A percentile compares a stretch with the other conserved stretches of the same genome.
Evolutionary conservation across 2,113 vertebrate species (phyloP).

Genomic region (Pithys albifrons): DNA sequence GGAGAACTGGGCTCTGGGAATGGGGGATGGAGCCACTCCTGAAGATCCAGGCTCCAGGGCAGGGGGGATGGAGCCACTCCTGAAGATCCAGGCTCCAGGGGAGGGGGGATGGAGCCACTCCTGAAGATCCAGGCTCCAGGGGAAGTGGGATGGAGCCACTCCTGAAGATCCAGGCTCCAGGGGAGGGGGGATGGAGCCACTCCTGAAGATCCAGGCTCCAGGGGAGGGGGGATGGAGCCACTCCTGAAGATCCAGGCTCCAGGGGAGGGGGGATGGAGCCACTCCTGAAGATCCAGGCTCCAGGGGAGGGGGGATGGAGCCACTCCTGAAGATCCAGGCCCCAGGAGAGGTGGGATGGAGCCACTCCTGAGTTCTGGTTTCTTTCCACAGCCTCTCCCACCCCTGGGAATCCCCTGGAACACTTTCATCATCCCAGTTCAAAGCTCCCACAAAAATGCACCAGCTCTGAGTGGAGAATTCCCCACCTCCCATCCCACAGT

Average conservation of each 20-base stretch:
- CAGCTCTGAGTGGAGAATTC: background rate
- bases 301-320: background rate
- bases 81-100: background rate
- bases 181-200: background rate
- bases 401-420: background rate
- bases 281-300: background rate
- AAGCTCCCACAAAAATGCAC: background rate
- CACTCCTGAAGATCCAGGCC: fast-evolving
- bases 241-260: background rate
- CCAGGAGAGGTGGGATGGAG: background rate
- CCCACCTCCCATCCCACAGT: background rate
- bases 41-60: background rate
- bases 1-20: background rate
- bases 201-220: background rate
- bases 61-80: background rate
- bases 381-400: background rate
- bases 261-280: background rate
- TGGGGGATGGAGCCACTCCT: fast-evolving
- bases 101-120: background rate
- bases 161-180: background rate
- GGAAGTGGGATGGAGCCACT: background rate
- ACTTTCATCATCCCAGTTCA: background rate
- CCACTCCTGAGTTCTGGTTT: background rate
- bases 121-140: background rate
- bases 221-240: background rate